phyloP scores from a whole-genome alignment of 2,113 vertebrate species.

The Buteo buteo region DNA sequence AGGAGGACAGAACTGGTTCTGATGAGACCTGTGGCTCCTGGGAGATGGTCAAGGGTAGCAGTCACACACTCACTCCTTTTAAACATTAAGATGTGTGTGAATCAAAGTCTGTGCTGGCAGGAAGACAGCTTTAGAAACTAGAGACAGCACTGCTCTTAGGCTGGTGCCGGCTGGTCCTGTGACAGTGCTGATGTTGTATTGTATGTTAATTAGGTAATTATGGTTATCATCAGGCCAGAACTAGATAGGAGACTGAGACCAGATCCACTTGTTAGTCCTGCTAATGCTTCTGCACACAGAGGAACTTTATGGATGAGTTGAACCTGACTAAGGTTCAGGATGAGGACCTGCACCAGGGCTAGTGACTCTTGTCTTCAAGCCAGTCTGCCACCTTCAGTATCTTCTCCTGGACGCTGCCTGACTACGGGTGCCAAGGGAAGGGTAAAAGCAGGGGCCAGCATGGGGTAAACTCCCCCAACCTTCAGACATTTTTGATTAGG shows the following conservation, averaged over 20 bases:
- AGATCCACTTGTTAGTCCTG: not conserved
- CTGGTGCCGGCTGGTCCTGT: not conserved
- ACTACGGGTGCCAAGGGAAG: not conserved
- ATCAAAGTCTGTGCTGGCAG: not conserved
- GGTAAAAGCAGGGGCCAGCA: not conserved
- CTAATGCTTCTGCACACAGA: not conserved
- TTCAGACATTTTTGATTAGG: accelerated
- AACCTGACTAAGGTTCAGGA: not conserved
- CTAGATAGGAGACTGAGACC: not conserved
- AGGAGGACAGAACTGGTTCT: not conserved
- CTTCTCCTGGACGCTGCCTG: not conserved
- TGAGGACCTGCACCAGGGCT: not conserved
- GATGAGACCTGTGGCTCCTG: not conserved
- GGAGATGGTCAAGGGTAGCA: not conserved
- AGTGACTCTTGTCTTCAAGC: not conserved
- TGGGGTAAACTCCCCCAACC: not conserved
- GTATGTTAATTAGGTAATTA: not conserved
- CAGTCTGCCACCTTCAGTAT: not conserved
- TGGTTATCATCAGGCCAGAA: not conserved
- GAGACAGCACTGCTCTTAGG: not conserved
- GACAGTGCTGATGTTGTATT: not conserved
- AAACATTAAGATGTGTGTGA: not conserved
- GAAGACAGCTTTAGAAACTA: not conserved
- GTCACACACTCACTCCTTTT: accelerated
- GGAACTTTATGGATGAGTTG: not conserved